These are phyloP conservation scores for Drosophila anceps DNA, from an alignment of 2,888 invertebrate genomes.

Conservation along the genomic window DNA sequence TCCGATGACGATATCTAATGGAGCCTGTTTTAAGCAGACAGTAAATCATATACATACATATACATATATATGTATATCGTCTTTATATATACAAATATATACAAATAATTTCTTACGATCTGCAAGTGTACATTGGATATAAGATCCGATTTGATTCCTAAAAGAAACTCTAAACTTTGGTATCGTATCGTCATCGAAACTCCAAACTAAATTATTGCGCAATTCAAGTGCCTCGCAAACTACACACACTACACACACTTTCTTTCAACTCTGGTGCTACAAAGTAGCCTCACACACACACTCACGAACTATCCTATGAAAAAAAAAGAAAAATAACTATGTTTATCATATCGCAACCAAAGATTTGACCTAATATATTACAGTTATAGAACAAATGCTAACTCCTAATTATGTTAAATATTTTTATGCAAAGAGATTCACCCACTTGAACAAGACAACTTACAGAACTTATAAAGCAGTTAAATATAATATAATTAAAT, in stretches of 20 bases:
- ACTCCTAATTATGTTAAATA: constrained; percentile 32
- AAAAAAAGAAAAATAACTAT: not conserved
- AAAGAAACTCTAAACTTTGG: constrained; percentile 4
- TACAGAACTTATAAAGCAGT: constrained; percentile 12
- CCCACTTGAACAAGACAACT: constrained; percentile 2
- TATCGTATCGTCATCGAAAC: not conserved
- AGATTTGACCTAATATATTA: constrained; percentile 3
- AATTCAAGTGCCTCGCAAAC: constrained; percentile 68
- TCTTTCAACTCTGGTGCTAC: constrained; percentile 23
- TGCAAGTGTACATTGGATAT: not conserved
- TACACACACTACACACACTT: constrained; percentile 22
- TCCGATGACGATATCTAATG: not conserved
- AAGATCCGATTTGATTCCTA: not conserved
- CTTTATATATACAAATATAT: not conserved
- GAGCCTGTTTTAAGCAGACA: too few species aligned
- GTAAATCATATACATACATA: too few species aligned
- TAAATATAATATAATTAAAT: constrained; percentile 22
- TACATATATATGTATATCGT: not conserved
- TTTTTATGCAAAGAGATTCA: not conserved
- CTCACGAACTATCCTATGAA: constrained; percentile 1
- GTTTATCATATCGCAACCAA: constrained; percentile 31
- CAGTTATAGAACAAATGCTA: constrained; percentile 8
- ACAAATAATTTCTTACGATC: not conserved
- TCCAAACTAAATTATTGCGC: constrained; percentile 29
- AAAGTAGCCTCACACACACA: constrained; percentile 1